A percentile compares a stretch with the other conserved stretches of the same genome.
These are phyloP conservation scores for Scaptomyza graminum DNA, from an alignment of 1,140 invertebrate species.

Conservation along the genomic window DNA sequence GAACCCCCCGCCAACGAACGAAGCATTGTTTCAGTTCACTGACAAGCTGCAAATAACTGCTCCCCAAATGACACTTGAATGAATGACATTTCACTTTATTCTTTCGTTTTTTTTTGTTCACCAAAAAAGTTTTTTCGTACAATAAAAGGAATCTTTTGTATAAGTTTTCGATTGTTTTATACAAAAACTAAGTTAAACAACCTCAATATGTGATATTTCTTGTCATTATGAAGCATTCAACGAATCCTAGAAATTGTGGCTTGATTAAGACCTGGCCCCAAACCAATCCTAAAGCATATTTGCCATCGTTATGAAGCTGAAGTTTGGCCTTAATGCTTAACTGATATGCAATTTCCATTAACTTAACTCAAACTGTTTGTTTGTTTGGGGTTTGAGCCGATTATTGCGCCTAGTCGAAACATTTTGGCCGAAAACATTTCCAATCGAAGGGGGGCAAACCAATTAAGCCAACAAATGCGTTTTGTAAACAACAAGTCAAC, in stretches of 20 bases:
- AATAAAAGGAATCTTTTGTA: too few relatives aligned
- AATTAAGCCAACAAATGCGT: constrained; percentile 28
- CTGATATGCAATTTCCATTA: constrained; percentile 39
- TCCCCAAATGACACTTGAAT: not conserved
- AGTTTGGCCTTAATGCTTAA: constrained; percentile 27
- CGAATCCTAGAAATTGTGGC: too few relatives aligned
- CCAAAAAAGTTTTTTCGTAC: not conserved
- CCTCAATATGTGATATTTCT: too few relatives aligned
- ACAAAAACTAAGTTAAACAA: too few relatives aligned
- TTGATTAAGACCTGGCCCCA: too few relatives aligned
- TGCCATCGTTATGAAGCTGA: too few relatives aligned
- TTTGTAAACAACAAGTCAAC: constrained; percentile 36
- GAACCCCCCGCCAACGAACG: too few relatives aligned
- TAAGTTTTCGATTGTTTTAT: too few relatives aligned
- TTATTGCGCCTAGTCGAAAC: not conserved
- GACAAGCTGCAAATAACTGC: not conserved
- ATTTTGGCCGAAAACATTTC: constrained; percentile 5
- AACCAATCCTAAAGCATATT: too few relatives aligned
- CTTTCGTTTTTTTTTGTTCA: not conserved
- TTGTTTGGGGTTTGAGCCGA: constrained; percentile 3
- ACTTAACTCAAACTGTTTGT: not conserved
- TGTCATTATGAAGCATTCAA: too few relatives aligned
- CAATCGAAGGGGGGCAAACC: constrained; percentile 29
- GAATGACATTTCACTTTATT: constrained; percentile 18
- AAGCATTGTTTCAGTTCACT: constrained; percentile 25